Base-by-base conservation (phyloP, 2,888 invertebrate genomes). In the Lasioglossum figueresi region DNA sequence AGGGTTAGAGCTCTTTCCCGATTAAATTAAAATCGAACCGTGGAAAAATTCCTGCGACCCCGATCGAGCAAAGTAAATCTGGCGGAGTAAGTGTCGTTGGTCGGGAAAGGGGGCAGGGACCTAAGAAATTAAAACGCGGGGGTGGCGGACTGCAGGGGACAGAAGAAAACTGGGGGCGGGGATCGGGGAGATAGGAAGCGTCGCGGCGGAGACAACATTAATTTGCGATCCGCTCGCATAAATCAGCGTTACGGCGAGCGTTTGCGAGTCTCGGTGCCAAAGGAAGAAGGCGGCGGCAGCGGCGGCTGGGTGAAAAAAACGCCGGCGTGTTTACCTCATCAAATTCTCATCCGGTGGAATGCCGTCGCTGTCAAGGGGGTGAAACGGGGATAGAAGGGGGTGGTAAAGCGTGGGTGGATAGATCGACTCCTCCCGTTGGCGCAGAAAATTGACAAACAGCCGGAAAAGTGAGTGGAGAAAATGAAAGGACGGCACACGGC, bases 241-340 rank as follows among this genome's bases (percentile, higher is more conserved):
- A 90, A 92, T 92, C 90, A 90, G 76, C 76, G 82, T 79, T 75
- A 74, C 72, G 79, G 75, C 12, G 74, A 66, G 82, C 84, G 75
- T 87, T 87, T 82, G 78, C 87, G 72, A 83, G 82, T 52, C 40
- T 45, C 48, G 16, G 72, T 71, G 79, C 80, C 84, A 84, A 84
- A 88, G 75, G 82, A 73, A 76, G 73, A 63, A 37, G 81, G 6
- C 27, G 59, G 27, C 4, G 27, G 27, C 59, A 27, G 27, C 27
- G 59, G 59, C 59, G 59, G 59, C 59, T 31, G 10, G 59, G 6
- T 6, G 16, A 88, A 90, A 88, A 73, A 52, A 45, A 88, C 83
- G 84, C 78, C 82, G 76, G 70, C 79, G 84, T 91, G 91, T 92
- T 93, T 92, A 91, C 89, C 91, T 91, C 93, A 91, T 93, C 91